Evolutionary conservation across 1,140 invertebrate genomes (phyloP).

Genomic region (Drosophila navojoa): DNA sequence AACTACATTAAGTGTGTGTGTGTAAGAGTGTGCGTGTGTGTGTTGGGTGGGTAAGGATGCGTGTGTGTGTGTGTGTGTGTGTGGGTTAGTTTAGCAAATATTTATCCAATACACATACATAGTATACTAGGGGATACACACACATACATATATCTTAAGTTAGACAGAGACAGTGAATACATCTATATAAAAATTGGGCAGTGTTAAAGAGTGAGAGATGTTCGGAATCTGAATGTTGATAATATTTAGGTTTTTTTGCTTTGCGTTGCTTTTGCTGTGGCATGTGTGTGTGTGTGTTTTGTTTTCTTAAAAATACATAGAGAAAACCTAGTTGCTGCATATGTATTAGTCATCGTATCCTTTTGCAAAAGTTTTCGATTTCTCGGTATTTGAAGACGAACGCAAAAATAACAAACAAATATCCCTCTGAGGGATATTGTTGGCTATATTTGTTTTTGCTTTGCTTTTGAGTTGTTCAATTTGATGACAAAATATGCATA

Average conservation of each 20-base stretch:
- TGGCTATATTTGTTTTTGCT: constrained; percentile 35
- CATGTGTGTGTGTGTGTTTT: constrained; percentile 20
- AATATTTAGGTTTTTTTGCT: constrained; percentile 33
- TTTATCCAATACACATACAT: constrained; percentile 68
- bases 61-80: constrained; percentile 36
- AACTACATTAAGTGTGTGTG: constrained; percentile 25
- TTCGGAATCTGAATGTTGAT: constrained; percentile 69
- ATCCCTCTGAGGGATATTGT: constrained; percentile 35
- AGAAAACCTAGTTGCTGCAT: constrained; percentile 40
- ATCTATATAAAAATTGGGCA: constrained; percentile 67
- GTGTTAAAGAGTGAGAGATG: constrained; percentile 70
- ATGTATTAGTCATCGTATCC: constrained; percentile 29
- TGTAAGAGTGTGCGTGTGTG: constrained; percentile 21
- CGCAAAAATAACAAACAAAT: constrained; percentile 7
- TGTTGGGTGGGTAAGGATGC: constrained; percentile 24
- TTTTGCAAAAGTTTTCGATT: constrained; percentile 14
- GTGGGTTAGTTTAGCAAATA: constrained; percentile 47
- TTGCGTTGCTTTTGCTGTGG: constrained; percentile 48
- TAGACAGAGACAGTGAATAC: constrained; percentile 74
- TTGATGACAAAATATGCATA: constrained; percentile 71
- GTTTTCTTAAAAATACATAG: constrained; percentile 48
- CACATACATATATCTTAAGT: constrained; percentile 70
- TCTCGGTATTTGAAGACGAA: constrained; percentile 24
- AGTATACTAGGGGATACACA: constrained; percentile 65
- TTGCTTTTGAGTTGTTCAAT: constrained; percentile 63